Conservation (phyloP, 2,113 vertebrate species). For the Odobenus rosmarus region DNA sequence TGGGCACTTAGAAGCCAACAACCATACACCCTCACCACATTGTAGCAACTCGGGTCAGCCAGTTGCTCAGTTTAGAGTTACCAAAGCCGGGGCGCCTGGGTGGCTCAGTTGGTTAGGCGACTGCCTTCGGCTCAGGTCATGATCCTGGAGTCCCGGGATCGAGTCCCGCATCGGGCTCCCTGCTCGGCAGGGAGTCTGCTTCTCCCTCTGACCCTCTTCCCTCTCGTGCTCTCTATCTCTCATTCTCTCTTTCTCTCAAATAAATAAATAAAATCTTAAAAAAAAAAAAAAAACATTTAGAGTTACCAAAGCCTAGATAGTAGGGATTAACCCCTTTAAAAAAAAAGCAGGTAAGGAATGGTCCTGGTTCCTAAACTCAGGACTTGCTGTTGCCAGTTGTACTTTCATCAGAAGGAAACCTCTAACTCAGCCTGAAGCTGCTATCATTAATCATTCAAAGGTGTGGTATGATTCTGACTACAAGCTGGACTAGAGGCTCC, state of each 20-base stretch:
- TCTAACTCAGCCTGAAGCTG: slow-evolving; percentile 71
- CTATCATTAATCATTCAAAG: slow-evolving; percentile 77
- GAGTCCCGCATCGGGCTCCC: no score
- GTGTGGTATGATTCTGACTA: slow-evolving; percentile 37
- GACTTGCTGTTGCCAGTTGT: background rate
- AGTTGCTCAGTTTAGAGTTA: background rate
- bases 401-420: slow-evolving; percentile 59
- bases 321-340: background rate
- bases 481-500: slow-evolving; percentile 62
- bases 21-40: background rate
- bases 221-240: no score
- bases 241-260: no score
- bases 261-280: no score
- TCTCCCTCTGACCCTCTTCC: no score
- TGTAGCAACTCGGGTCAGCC: background rate
- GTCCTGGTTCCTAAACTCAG: slow-evolving; percentile 33
- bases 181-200: no score
- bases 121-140: no score
- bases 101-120: no score
- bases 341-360: background rate
- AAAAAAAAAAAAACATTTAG: no score
- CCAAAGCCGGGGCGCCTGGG: no score
- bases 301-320: background rate
- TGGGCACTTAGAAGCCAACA: background rate
- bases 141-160: no score